phyloP scores from a whole-genome alignment of 2,113 vertebrate species.

The Neodon shergylaensis region DNA sequence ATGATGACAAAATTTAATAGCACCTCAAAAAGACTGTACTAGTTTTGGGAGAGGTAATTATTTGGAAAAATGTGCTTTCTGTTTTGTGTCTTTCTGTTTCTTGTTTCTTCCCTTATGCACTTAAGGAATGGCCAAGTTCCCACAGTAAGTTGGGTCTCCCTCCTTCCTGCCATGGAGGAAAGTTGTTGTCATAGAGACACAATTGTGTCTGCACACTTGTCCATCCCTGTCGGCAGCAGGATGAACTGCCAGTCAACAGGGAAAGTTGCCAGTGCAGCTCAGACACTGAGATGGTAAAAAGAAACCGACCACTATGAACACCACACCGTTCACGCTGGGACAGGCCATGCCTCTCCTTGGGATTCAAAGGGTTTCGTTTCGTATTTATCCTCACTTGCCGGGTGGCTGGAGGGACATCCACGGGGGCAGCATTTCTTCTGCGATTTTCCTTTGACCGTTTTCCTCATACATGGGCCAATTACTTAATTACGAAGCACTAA shows the following conservation, averaged over 20 bases:
- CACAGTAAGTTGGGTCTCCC: neutral
- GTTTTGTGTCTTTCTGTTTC: constrained; percentile 3
- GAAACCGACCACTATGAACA: neutral
- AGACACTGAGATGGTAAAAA: neutral
- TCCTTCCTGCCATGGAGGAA: neutral
- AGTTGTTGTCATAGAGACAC: constrained; percentile 66
- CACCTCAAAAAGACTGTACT: neutral
- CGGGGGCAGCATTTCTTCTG: neutral
- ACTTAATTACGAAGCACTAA: neutral
- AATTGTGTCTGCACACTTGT: constrained; percentile 22
- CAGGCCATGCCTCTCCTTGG: neutral
- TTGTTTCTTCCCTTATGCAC: constrained; percentile 30
- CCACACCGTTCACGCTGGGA: neutral
- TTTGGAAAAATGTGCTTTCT: constrained; percentile 67
- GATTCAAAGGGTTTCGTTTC: neutral
- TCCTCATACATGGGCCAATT: neutral
- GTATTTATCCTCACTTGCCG: neutral
- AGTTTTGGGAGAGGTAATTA: constrained; percentile 51
- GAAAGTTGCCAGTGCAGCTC: neutral
- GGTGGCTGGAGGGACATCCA: too few species aligned
- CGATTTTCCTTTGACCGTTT: neutral
- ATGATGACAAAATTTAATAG: neutral
- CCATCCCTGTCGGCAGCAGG: neutral
- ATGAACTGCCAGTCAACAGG: constrained; percentile 9
- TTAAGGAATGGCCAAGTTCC: constrained; percentile 51